Conservation (phyloP, 2,888 invertebrate genomes). For the Cephus pulcher region DNA sequence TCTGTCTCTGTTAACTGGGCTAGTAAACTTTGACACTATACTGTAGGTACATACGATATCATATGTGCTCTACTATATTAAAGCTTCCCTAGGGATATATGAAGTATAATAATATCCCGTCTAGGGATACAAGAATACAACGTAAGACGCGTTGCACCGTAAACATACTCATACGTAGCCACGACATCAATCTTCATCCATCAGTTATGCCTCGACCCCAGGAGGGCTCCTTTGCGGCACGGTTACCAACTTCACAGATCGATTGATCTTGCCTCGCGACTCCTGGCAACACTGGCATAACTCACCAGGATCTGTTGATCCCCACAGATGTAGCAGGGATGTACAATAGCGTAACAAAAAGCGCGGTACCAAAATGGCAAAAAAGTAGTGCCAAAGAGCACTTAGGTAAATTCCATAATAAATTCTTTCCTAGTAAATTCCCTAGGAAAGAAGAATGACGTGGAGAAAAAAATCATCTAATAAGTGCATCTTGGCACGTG, state of each 20-base stretch:
- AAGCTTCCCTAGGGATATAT: not conserved
- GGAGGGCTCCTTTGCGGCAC: conserved; percentile 35
- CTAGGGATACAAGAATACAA: not conserved
- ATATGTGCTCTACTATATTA: not conserved
- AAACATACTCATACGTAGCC: not conserved
- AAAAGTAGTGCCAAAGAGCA: not conserved
- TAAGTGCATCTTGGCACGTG: not conserved
- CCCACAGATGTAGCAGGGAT: not conserved
- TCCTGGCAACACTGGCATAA: conserved; percentile 12
- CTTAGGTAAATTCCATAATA: too few species aligned
- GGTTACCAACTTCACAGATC: conserved; percentile 33
- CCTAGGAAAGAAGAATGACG: not conserved
- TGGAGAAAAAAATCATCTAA: not conserved
- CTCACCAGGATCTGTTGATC: not conserved
- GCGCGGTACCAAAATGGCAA: not conserved
- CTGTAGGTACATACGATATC: not conserved
- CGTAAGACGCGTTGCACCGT: conserved; percentile 5
- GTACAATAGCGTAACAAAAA: not conserved
- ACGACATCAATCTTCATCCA: conserved; percentile 62
- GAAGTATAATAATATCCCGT: not conserved
- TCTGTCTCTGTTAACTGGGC: not conserved
- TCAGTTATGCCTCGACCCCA: conserved; percentile 39
- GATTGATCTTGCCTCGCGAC: conserved; percentile 31
- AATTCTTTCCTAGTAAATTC: too few species aligned
- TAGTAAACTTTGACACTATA: not conserved